Evolutionary conservation across 2,888 invertebrate genomes (phyloP).

Genomic region (Heterodera filipjevi): DNA sequence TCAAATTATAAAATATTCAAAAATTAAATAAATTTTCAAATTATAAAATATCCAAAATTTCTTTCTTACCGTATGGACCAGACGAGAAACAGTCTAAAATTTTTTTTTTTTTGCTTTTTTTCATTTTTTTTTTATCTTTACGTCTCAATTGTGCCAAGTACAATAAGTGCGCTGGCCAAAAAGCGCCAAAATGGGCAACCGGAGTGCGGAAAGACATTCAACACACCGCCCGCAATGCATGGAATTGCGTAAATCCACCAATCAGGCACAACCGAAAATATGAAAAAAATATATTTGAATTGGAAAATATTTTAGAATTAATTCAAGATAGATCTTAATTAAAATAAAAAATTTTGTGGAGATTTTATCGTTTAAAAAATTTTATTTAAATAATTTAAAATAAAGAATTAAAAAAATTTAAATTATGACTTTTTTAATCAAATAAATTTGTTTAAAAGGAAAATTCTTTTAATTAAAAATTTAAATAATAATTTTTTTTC

Average conservation of each 20-base stretch:
- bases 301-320: too few relatives aligned
- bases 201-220: conserved; percentile 31
- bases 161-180: conserved; percentile 40
- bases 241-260: conserved; percentile 46
- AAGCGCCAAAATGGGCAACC: conserved; percentile 43
- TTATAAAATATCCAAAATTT: not conserved
- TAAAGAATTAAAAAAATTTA: too few relatives aligned
- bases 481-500: not conserved
- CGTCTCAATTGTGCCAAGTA: conserved; percentile 47
- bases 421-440: too few relatives aligned
- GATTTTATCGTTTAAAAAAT: too few relatives aligned
- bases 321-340: too few relatives aligned
- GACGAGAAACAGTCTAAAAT: conserved; percentile 32
- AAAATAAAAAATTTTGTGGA: too few relatives aligned
- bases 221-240: conserved; percentile 39
- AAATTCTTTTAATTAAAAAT: not conserved
- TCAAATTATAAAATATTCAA: not conserved
- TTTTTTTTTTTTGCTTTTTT: not conserved
- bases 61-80: conserved; percentile 39
- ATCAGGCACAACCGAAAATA: conserved; percentile 39
- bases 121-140: not conserved
- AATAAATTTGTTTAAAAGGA: too few relatives aligned
- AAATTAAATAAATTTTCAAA: not conserved
- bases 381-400: too few relatives aligned
- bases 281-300: not conserved